phyloP scores from a whole-genome alignment of 2,888 invertebrate species.

The Orchesellides sinensis region DNA sequence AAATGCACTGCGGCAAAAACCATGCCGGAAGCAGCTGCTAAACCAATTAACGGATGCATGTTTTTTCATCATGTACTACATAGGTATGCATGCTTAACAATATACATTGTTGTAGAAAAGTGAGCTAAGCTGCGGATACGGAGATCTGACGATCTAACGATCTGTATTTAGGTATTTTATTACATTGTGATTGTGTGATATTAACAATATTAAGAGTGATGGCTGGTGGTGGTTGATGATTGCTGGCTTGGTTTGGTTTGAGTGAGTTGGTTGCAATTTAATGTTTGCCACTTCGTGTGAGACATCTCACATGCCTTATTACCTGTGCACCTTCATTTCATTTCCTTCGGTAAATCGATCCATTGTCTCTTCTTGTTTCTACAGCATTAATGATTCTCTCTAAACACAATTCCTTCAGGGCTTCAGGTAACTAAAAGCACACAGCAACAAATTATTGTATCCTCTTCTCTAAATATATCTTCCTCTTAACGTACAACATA shows the following conservation, averaged over 20 bases:
- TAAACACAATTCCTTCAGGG: not conserved
- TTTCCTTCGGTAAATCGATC: slow-evolving; percentile 45
- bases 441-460: too few relatives aligned
- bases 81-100: not conserved
- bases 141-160: too few relatives aligned
- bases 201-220: not conserved
- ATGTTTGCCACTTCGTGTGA: not conserved
- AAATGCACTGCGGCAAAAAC: not conserved
- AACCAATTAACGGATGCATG: slow-evolving; percentile 53
- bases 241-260: not conserved
- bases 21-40: slow-evolving; percentile 52
- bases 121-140: slow-evolving; percentile 39
- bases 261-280: not conserved
- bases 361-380: slow-evolving; percentile 19
- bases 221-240: not conserved
- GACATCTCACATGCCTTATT: not conserved
- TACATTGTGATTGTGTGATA: too few relatives aligned
- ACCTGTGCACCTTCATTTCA: slow-evolving; percentile 18
- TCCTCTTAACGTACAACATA: too few relatives aligned
- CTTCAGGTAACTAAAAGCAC: too few relatives aligned
- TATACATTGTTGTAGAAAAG: not conserved
- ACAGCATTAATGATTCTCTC: not conserved
- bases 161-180: not conserved
- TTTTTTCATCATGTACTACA: not conserved
- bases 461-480: too few relatives aligned